Base-by-base conservation (phyloP, 2,888 invertebrate species). In the Melanotus villosus region DNA sequence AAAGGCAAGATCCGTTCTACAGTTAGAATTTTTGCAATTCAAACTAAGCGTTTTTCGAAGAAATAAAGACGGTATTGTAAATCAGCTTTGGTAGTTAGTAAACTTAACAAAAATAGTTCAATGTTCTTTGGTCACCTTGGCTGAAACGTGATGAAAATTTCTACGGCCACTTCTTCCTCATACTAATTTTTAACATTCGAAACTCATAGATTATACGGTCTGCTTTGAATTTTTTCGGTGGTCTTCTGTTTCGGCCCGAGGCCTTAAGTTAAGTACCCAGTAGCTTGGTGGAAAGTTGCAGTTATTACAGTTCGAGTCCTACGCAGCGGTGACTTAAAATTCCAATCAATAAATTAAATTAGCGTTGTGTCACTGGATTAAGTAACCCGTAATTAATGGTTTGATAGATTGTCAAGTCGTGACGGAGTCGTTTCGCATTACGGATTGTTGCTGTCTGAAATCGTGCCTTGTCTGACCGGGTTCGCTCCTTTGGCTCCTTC, bases 331-430 rank as follows among this genome's bases (percentile, higher is more conserved):
- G 38, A 16, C 30, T 76, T 68, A 70, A 73, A 78, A 77, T 74
- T 75, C 75, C 76, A 73, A 76, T 76, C 77, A 73, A 77, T 77
- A 76, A 73, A 75, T 75, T 79, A 76, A 80, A 79, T 80, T 80
- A 78, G 77, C 77, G 73, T 80, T 80, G 77, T 80, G 80, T 81
- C 80, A 81, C 77, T 77, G 75, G 72, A 80, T 81, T 80, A 78
- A 77, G 80, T 76, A 81, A 82, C 76, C 77, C 73, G 77, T 80
- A 80, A 81, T 81, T 81, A 81, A 80, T 80, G 78, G 77, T 73
- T 77, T 80, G 81, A 81, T 81, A 79, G 80, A 81, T 80, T 78
- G 78, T 70, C 65, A 69, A 65, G 65, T 77, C 77, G 76, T 77
- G 77, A 77, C 76, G 73, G 69, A 75, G 72, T 71, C 75, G 75